These are phyloP conservation scores for Napeogenes inachia DNA, from an alignment of 2,888 invertebrate genomes.

Conservation along the genomic window DNA sequence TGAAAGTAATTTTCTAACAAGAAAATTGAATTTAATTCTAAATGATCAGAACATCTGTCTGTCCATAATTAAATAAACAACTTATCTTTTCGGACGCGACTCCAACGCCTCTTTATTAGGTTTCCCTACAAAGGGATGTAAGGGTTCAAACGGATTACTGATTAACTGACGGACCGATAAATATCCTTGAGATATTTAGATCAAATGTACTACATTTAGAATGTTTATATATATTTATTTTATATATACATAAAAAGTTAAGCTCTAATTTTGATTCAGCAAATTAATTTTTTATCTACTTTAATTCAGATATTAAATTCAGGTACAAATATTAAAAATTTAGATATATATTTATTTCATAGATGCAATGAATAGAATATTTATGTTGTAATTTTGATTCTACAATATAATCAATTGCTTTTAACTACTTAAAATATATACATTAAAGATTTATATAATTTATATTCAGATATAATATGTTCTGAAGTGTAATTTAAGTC, in stretches of 20 bases:
- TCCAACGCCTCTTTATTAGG: conserved; percentile 24
- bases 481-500: background rate
- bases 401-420: too few relatives aligned
- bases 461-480: background rate
- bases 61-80: conserved; percentile 3
- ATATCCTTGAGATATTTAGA: background rate
- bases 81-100: conserved; percentile 27
- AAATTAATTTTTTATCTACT: too few relatives aligned
- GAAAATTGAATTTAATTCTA: background rate
- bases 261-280: too few relatives aligned
- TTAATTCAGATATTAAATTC: too few relatives aligned
- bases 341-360: too few relatives aligned
- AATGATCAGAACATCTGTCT: conserved; percentile 3
- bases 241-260: too few relatives aligned
- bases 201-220: background rate
- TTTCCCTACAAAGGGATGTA: conserved; percentile 22
- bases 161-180: conserved; percentile 11
- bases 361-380: too few relatives aligned
- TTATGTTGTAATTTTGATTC: too few relatives aligned
- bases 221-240: too few relatives aligned
- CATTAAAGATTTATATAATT: too few relatives aligned
- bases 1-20: background rate
- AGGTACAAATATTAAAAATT: too few relatives aligned
- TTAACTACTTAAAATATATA: too few relatives aligned
- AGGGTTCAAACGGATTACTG: conserved; percentile 23